Base-by-base conservation (phyloP, 2,113 vertebrate species). In the Bubalus kerabau region DNA sequence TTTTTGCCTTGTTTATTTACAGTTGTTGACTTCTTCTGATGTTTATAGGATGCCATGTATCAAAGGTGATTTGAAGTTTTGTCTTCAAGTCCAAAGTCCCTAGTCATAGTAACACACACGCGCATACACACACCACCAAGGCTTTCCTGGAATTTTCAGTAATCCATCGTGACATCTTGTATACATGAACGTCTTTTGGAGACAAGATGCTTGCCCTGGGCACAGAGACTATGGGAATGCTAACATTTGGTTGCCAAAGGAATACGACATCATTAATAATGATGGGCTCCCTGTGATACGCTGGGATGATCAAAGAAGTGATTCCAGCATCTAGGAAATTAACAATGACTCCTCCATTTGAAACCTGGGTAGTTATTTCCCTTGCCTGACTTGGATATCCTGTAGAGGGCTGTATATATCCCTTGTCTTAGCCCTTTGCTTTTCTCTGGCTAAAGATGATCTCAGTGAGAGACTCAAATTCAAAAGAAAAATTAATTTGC, bases 281-380 rank as follows among this genome's bases (percentile, higher is more conserved):
- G 13, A 48, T 2, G 21, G 2, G 0, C 50, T 32, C 16, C 17
- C 28, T 48, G 5, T 36, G 56, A n/a, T n/a, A 3, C 10, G 1
- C 30, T 74, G 76, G 16, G 48, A 26, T 59, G 32, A 62, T 19
- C 4, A 5, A 26, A n/a, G 74, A 88, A 59, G 64, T 40, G 7
- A n/a, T 32, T 5, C 43, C 23, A 26, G n/a, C 6, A 9, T 50
- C 48, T 62, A 16, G 46, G 7, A 90, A 48, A 15, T 23, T 19
- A 21, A 26, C 10, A 83, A 32, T 2, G 12, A 10, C 16, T 36
- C 7, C 8, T n/a, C 56, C 46, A 6, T 12, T 59, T 5, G 23
- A 48, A 46, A 62, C 48, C 62, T 10, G 28, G 15, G 28, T 8
- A 6, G 26, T 36, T 54, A 11, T 50, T 57, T 15, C n/a, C 21